Evolutionary conservation across 2,888 invertebrate genomes (phyloP), one percentile per base, ranked within the genome.

Genomic region (Synanthedon vespiformis): DNA sequence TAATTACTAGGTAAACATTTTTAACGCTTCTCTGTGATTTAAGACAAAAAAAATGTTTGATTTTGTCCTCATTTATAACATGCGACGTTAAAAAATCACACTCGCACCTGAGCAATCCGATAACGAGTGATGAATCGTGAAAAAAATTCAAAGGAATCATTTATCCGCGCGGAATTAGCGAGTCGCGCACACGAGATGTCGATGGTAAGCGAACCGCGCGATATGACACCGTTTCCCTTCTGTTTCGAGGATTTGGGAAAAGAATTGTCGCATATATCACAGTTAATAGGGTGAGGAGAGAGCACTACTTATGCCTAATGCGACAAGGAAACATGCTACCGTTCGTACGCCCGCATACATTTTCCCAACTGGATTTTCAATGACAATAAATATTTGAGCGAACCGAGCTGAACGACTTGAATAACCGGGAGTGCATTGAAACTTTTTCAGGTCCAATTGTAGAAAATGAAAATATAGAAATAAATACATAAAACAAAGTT

Each of bases 301-400:
- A 85, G 82, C 82, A 87, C 85, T 87, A 82, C 87, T 86, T 86
- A 83, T 83, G 82, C 84, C 80, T 86, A 86, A 86, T 86, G 86
- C 79, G 85, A 85, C 83, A 83, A 77, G 85, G 85, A 77, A 85
- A 85, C 85, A 85, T 80, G 83, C 70, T 75, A 64, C 76, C 74
- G 72, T 74, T 68, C 72, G 75, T 73, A 75, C 73, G 66, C 73
- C 57, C 64, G 78, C 76, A 78, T 79, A 80, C 75, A 77, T 81
- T 79, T 70, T 63, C 76, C 72, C 74, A 72, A 78, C 78, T 78
- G 79, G 72, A 71, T 80, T 77, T 77, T 74, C 78, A 79, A 79
- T 77, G 75, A 74, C 75, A 74, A 85, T 85, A 85, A 85, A 85
- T 84, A 78, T 74, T 65, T 68, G 67, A 70, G 70, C 64, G 68